Base-by-base conservation (phyloP, 2,797 vertebrate genomes). In the Diplodus sargus region DNA sequence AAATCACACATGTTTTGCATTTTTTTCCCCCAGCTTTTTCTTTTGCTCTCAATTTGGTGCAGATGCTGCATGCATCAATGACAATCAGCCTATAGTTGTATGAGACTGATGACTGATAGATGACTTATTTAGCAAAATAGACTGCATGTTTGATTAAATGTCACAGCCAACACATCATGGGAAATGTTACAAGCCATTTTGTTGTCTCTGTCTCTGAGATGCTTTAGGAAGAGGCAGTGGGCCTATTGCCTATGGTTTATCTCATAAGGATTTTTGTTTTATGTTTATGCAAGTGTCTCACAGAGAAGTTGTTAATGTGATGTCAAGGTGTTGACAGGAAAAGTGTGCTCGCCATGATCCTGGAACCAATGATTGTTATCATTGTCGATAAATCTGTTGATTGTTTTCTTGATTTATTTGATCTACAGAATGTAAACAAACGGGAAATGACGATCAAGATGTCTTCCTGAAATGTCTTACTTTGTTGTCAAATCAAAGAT, bases 131-230 rank as follows among this genome's bases (percentile, higher is more conserved):
- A 56, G 51, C 14, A 61, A 77, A 64, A 63, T 17, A 58, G 22
- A 76, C 20, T 17, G 12, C 17, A 53, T 4, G 34, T 70, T 52
- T 58, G 45, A 77, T 70, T 69, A 23, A 11, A 78, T 73, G 47
- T 60, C 47, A 54, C 2, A 71, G 45, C 17, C 1, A 23, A 57
- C 17, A 1, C 28, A 63, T 58, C 13, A 23, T 71, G 5, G 23
- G 56, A 69, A 70, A 71, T 65, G n/a, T 20, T 17, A 23, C 59
- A 54, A 64, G 28, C 4, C 34, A 42, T 20, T 68, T 70, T 73
- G 30, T 43, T 72, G 56, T 30, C 14, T 74, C 25, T 49, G 16
- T 30, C 14, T 74, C 25, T 49, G 16, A 25, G 23, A 39, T 39
- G 53, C 12, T 69, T 54, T 22, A 43, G 42, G 30, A 65, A 67